Percentiles rank a stretch among this genome's conserved stretches.
phyloP scores from a whole-genome alignment of 2,797 vertebrate genomes.

The Sebastes matsubarae region DNA sequence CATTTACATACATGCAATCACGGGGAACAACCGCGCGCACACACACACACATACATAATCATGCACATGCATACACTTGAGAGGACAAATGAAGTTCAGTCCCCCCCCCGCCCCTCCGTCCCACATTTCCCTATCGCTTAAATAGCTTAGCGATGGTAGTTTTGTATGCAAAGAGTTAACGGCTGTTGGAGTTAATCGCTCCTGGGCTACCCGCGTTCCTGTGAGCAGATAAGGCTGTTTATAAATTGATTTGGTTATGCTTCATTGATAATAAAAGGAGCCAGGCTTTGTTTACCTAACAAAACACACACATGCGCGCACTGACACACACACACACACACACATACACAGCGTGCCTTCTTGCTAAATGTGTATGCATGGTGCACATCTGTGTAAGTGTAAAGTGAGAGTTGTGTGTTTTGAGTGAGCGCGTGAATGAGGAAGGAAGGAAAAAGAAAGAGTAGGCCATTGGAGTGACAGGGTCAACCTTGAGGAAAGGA shows the following conservation, averaged over 20 bases:
- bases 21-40: background rate
- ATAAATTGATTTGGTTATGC: conserved; percentile 84
- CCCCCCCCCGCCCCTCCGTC: conserved; percentile 10
- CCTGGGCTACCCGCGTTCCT: conserved; percentile 62
- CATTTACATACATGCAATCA: conserved; percentile 45
- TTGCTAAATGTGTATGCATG: conserved; percentile 2
- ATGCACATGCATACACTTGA: conserved; percentile 27
- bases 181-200: conserved; percentile 71
- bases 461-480: conserved; percentile 53
- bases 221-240: conserved; percentile 81
- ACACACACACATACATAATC: background rate
- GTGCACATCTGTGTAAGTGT: background rate
- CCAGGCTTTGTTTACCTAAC: conserved; percentile 80
- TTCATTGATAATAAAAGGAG: conserved; percentile 83
- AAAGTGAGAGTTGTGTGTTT: conserved; percentile 1
- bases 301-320: conserved; percentile 40
- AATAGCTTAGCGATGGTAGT: conserved; percentile 64
- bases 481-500: conserved; percentile 76
- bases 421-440: background rate
- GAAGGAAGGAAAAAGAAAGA: background rate
- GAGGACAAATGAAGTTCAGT: conserved; percentile 80
- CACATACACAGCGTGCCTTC: background rate
- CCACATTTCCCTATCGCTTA: conserved; percentile 41
- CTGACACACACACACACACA: conserved; percentile 1
- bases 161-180: conserved; percentile 78